phyloP scores from a whole-genome alignment of 2,888 invertebrate genomes.

The Tyria jacobaeae region DNA sequence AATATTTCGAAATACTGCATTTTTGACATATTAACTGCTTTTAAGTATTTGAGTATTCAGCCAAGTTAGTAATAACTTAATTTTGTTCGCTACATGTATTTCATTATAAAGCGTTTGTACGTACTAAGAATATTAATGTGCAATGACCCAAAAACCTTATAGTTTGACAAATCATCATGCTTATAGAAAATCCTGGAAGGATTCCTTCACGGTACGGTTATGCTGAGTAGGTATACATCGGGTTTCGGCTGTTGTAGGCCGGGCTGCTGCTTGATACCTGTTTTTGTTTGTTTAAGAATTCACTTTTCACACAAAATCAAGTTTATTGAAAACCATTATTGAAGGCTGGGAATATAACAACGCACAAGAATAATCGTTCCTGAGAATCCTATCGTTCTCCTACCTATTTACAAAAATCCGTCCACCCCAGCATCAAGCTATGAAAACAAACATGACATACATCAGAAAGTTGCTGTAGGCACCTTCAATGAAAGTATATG shows the following conservation, averaged over 20 bases:
- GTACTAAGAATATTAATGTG: conserved; percentile 16
- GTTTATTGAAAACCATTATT: neutral
- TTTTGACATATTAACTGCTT: neutral
- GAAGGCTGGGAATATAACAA: neutral
- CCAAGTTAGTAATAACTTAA: conserved; percentile 6
- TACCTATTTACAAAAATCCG: neutral
- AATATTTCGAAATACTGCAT: no score
- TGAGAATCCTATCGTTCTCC: no score
- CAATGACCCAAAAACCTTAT: conserved; percentile 1
- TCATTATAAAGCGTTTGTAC: conserved; percentile 14
- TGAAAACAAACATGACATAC: no score
- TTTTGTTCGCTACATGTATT: conserved; percentile 16
- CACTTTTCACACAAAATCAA: neutral
- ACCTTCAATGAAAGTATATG: neutral
- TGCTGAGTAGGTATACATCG: conserved; percentile 34
- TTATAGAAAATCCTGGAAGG: conserved; percentile 12
- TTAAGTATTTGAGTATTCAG: neutral
- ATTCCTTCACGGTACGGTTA: conserved; percentile 25
- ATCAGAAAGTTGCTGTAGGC: no score
- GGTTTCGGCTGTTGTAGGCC: conserved; percentile 33
- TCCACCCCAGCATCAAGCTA: no score
- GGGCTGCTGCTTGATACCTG: neutral
- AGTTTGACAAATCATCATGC: conserved; percentile 2
- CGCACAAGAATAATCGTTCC: neutral
- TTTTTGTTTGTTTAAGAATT: neutral